Base-by-base conservation (phyloP, 1,140 invertebrate species). In the Agraylea sexmaculata region DNA sequence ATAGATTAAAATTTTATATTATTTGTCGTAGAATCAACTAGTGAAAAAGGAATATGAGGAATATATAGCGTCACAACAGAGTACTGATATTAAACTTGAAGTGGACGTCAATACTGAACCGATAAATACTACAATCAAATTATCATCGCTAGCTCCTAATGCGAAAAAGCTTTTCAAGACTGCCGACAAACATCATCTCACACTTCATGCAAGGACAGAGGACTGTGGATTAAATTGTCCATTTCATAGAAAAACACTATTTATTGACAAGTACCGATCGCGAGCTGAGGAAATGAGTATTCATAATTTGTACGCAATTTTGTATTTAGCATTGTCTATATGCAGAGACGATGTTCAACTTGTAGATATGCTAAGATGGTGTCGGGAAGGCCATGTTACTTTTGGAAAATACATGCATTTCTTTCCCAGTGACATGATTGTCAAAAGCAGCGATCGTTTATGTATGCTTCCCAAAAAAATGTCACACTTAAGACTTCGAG, bases 381-480 rank as follows among this genome's bases (percentile, higher is more conserved):
- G 66, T 6, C 59, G 62, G 46, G 76, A 79, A 56, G 74, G 73
- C 10, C 70, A 73, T 51, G 49, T 78, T 16, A 70, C 71, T 29
- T 72, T 62, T 25, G 65, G 69, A 2, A 57, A 56, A 53, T 57
- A 73, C 32, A 55, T 67, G 15, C 62, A 66, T 45, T 68, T 77
- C 32, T 56, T 78, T 42, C 75, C 75, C 3, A 55, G 68, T 37
- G 64, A 67, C 49, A 52, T 70, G 43, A 22, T 30, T 10, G 43
- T 49, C n/a, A 45, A 45, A 36, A 18, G n/a, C 6, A 18, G 12
- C 0, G 47, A 49, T 41, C 13, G 11, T 15, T 16, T 35, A 28
- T 43, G 37, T 25, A 23, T n/a, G n/a, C 18, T 45, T n/a, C 4
- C 32, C 4, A 21, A 6, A 11, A 1, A 16, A 5, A 34, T 43